Base-by-base conservation (phyloP, 2,113 vertebrate species). In the Aegotheles bennettii region DNA sequence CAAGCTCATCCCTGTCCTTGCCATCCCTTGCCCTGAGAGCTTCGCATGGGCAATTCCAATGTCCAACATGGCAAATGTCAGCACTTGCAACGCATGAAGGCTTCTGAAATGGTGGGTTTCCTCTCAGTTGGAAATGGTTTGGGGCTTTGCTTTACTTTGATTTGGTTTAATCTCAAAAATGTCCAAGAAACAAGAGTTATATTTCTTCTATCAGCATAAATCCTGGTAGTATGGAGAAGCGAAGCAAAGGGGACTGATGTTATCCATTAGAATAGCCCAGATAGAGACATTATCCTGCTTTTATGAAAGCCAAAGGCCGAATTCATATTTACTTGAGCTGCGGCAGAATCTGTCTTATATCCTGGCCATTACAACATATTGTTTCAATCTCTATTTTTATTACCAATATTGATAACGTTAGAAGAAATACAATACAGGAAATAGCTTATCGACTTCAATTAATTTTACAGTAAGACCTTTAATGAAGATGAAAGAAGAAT, bases 321-420 rank as follows among this genome's bases (percentile, higher is more conserved):
- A 92, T 86, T 68, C 92, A 70, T 76, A 93, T 92, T 95, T 91
- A 54, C 83, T 57, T 86, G 92, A 90, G 90, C 79, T 87, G 81
- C 92, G 64, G 94, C 75, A 93, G 85, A 79, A 80, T 83, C 94
- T 96, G 92, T 87, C 84, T 95, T 87, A 35, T 90, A 81, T 96
- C 91, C 71, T 95, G 90, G 82, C 65, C 88, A 14, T 90, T 74
- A 80, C 78, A 86, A 74, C 93, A 95, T 95, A 45, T 64, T 93
- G 92, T 92, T 97, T 92, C 93, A 93, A 94, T 96, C 92, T 90
- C 16, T 92, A 45, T 70, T 95, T 95, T 94, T 95, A 96, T 96
- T 90, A 94, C 79, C 85, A 92, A 90, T 94, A 96, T 94, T 51
- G 94, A 93, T 96, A 96, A 93, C 6, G 2, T 81, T 86, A 70